Conservation (phyloP, 2,888 invertebrate species). For the Abrostola triplasia region DNA sequence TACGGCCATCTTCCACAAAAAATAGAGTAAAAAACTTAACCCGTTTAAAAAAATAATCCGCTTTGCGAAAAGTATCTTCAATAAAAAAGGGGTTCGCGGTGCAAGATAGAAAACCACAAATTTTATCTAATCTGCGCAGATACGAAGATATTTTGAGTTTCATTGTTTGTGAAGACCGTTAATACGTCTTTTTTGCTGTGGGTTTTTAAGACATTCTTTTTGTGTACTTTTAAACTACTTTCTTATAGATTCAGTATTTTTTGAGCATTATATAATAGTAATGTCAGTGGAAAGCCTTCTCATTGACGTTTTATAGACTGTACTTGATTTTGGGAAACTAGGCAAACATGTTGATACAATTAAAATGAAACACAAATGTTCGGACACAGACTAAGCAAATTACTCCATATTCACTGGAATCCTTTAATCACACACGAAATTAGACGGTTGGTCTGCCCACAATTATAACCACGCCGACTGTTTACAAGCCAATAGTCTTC, state of each 20-base stretch:
- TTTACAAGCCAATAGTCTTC: conserved; percentile 79
- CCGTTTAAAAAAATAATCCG: conserved; percentile 83
- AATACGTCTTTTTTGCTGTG: conserved; percentile 26
- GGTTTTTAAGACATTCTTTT: conserved; percentile 6
- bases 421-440: conserved; percentile 64
- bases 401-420: conserved; percentile 30
- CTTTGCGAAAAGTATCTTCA: conserved; percentile 76
- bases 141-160: conserved; percentile 60
- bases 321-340: too few species aligned
- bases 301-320: too few species aligned
- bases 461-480: conserved; percentile 68
- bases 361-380: background rate
- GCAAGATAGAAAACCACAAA: conserved; percentile 72
- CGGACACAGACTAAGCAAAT: conserved; percentile 15
- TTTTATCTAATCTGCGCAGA: conserved; percentile 72
- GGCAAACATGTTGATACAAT: background rate
- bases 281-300: too few species aligned
- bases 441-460: conserved; percentile 67
- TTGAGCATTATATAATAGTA: background rate
- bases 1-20: conserved; percentile 58
- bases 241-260: background rate
- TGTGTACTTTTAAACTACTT: background rate
- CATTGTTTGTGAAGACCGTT: conserved; percentile 55
- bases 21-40: conserved; percentile 71
- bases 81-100: conserved; percentile 75